Conservation (phyloP, 2,113 vertebrate species). For the Athene cunicularia region DNA sequence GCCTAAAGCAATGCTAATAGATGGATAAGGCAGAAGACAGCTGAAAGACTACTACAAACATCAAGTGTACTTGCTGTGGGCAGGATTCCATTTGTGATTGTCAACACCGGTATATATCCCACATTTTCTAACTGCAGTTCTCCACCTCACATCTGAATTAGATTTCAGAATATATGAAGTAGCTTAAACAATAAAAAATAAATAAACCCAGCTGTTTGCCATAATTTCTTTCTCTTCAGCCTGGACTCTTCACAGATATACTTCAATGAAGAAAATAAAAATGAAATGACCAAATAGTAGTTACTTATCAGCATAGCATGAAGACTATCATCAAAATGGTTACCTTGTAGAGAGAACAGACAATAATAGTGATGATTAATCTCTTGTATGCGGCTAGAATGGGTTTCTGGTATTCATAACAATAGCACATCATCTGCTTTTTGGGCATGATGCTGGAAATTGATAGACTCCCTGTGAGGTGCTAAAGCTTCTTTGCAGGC, state of each 20-base stretch:
- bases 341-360: background rate
- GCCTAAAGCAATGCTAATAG: constrained; percentile 32
- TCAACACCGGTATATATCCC: background rate
- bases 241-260: background rate
- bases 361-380: background rate
- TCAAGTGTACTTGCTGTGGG: constrained; percentile 14
- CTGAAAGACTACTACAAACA: constrained; percentile 7
- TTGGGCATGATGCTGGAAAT: background rate
- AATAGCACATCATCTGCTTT: background rate
- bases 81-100: constrained; percentile 40
- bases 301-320: background rate
- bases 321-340: background rate
- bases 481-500: background rate
- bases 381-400: background rate
- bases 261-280: background rate
- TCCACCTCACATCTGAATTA: constrained; percentile 41
- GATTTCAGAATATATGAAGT: constrained; percentile 37
- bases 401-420: background rate
- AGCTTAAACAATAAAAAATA: constrained; percentile 30
- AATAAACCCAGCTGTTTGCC: constrained; percentile 21
- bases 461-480: background rate
- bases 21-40: constrained; percentile 18
- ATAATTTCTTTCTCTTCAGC: background rate
- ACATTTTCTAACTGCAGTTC: background rate
- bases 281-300: background rate